Percentiles rank a stretch among this genome's conserved stretches.
Evolutionary conservation across 2,888 invertebrate species (phyloP).

Genomic region (Drosophila barbarae): DNA sequence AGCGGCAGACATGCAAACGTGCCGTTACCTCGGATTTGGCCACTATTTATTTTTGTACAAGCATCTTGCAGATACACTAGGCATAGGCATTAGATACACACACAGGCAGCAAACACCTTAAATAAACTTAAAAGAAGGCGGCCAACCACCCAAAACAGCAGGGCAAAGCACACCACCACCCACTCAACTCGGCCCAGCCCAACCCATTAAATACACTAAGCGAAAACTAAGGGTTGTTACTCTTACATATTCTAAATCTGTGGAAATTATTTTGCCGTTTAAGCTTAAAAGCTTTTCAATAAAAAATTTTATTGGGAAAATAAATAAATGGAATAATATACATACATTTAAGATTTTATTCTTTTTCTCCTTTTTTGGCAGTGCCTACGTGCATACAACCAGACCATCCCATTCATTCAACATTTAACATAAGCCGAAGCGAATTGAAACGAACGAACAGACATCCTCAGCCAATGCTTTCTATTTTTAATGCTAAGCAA

Average conservation of each 20-base stretch:
- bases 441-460: conserved; percentile 11
- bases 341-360: not conserved
- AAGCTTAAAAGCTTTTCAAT: not conserved
- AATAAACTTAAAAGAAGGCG: conserved; percentile 41
- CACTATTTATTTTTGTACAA: conserved; percentile 47
- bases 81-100: conserved; percentile 33
- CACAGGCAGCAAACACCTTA: conserved; percentile 27
- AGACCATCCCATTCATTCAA: conserved; percentile 31
- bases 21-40: conserved; percentile 51
- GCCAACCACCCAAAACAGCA: conserved; percentile 24
- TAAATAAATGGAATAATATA: not conserved
- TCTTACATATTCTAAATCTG: not conserved
- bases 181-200: conserved; percentile 13
- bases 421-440: conserved; percentile 23
- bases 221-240: not conserved
- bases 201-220: conserved; percentile 22
- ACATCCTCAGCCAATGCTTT: conserved; percentile 28
- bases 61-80: conserved; percentile 41
- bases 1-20: conserved; percentile 50
- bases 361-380: not conserved
- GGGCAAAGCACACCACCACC: conserved; percentile 17
- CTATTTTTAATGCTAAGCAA: conserved; percentile 36
- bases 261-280: too few relatives aligned
- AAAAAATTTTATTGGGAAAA: not conserved
- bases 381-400: not conserved